phyloP scores from a whole-genome alignment of 2,888 invertebrate genomes.

The Aromia moschata region DNA sequence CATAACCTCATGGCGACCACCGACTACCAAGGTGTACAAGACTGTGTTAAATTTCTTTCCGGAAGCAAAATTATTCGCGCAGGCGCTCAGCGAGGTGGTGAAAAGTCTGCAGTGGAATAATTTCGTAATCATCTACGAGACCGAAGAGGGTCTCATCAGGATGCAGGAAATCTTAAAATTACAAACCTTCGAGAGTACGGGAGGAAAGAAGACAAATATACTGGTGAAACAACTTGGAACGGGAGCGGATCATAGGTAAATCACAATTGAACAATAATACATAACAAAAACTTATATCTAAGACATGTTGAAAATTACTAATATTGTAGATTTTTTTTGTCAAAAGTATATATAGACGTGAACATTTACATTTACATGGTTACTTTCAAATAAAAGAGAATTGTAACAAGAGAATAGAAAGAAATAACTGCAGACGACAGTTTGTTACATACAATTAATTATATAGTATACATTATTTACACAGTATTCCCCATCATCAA shows the following conservation, averaged over 20 bases:
- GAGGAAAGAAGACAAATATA: constrained; percentile 42
- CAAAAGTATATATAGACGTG: too few relatives aligned
- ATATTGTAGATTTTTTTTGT: too few relatives aligned
- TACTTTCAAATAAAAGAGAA: too few relatives aligned
- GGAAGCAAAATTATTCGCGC: constrained; percentile 68
- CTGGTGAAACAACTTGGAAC: constrained; percentile 47
- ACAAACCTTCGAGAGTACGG: constrained; percentile 41
- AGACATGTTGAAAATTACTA: too few relatives aligned
- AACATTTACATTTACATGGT: too few relatives aligned
- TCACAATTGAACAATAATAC: neutral
- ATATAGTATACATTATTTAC: too few relatives aligned
- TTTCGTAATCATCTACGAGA: constrained; percentile 83
- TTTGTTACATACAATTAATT: too few relatives aligned
- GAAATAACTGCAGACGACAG: too few relatives aligned
- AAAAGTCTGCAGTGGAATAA: constrained; percentile 77
- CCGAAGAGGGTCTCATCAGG: constrained; percentile 76
- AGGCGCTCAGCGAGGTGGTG: constrained; percentile 72
- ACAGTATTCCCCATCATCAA: too few relatives aligned
- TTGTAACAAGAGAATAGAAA: too few relatives aligned
- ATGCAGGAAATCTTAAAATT: constrained; percentile 81
- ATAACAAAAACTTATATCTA: neutral
- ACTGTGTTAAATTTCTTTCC: constrained; percentile 58
- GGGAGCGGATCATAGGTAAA: constrained; percentile 50
- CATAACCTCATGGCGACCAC: constrained; percentile 77
- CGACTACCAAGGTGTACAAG: constrained; percentile 65